A percentile compares a stretch with the other conserved stretches of the same genome.
phyloP scores from a whole-genome alignment of 1,140 invertebrate genomes.

The Brachionus manjavacas region DNA sequence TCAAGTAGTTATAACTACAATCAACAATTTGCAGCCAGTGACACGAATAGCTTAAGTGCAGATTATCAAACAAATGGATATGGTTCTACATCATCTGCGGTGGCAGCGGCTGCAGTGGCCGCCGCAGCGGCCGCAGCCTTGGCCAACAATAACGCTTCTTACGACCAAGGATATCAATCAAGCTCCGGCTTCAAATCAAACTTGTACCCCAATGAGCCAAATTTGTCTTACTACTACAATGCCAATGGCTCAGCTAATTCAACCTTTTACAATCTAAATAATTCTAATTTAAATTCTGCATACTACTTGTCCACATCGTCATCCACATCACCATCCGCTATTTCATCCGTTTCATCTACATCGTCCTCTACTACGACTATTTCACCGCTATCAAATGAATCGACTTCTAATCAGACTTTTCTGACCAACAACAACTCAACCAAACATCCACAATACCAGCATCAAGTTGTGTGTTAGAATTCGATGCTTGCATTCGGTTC shows the following conservation, averaged over 20 bases:
- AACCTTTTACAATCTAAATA: conserved; percentile 2
- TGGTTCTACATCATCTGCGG: neutral
- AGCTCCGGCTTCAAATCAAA: neutral
- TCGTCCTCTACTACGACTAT: conserved; percentile 37
- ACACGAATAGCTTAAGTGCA: neutral
- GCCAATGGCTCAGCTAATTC: neutral
- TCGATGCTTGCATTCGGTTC: neutral
- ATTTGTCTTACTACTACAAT: conserved; percentile 12
- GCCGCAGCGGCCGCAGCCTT: conserved; percentile 10
- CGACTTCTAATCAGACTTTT: conserved; percentile 34
- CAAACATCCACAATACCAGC: neutral
- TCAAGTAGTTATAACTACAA: neutral
- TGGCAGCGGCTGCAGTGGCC: neutral
- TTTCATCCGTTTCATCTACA: conserved; percentile 21
- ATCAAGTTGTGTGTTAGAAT: conserved; percentile 5
- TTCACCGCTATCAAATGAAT: conserved; percentile 24
- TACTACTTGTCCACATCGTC: conserved; percentile 12
- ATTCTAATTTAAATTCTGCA: neutral
- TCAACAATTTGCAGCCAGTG: neutral
- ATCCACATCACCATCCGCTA: conserved; percentile 27
- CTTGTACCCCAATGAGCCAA: conserved; percentile 2
- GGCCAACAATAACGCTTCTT: neutral
- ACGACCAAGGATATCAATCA: neutral
- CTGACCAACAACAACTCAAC: neutral
- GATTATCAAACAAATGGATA: conserved; percentile 8